phyloP scores from a whole-genome alignment of 2,113 vertebrate genomes.

The Butorides virescens region DNA sequence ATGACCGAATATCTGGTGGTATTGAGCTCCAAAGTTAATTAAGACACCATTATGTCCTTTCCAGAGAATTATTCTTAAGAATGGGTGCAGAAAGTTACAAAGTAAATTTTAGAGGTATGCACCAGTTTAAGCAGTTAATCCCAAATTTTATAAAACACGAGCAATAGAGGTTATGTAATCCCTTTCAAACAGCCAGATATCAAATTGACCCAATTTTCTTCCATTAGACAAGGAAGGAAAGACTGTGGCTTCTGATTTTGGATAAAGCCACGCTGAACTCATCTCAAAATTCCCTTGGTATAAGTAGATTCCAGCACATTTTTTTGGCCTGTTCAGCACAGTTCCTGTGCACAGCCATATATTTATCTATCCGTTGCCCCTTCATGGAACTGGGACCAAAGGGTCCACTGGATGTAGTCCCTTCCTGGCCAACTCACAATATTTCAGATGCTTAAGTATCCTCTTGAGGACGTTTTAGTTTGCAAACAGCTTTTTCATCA shows the following conservation, averaged over 20 bases:
- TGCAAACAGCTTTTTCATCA: background rate
- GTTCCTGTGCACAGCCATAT: background rate
- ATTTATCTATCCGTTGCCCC: background rate
- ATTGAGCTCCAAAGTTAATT: background rate
- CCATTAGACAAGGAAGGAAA: constrained; percentile 8
- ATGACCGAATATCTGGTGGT: background rate
- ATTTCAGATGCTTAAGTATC: background rate
- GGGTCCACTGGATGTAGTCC: background rate
- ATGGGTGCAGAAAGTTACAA: background rate
- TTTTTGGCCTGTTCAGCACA: background rate
- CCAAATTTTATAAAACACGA: background rate
- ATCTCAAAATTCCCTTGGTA: background rate
- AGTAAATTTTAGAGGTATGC: background rate
- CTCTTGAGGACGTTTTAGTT: background rate
- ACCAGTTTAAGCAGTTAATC: background rate
- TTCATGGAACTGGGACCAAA: background rate
- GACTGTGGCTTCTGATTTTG: constrained; percentile 11
- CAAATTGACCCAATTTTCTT: background rate
- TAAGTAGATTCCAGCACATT: background rate
- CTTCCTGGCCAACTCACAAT: background rate
- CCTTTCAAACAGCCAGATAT: background rate
- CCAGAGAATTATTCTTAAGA: background rate
- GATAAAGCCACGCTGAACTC: background rate
- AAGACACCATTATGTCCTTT: background rate
- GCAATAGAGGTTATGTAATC: background rate